Evolutionary conservation across 1,140 invertebrate species (phyloP).

Genomic region (Ceratoteleas bidentatus): DNA sequence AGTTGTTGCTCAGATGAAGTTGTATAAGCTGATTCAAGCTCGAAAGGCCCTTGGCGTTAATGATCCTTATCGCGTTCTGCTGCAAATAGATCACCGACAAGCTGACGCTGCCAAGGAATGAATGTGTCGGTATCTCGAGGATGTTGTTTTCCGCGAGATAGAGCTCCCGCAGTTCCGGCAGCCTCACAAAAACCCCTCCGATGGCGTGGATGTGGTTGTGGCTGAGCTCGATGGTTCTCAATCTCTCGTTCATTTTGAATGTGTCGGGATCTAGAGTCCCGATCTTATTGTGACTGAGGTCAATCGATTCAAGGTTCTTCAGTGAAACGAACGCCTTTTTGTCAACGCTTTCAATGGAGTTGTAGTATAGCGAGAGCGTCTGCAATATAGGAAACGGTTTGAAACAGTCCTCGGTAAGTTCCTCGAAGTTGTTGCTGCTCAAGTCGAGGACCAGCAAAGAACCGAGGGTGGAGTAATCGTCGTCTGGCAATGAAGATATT

Average conservation of each 20-base stretch:
- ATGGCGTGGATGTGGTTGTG: conserved; percentile 94
- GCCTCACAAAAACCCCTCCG: conserved; percentile 88
- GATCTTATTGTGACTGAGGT: conserved; percentile 94
- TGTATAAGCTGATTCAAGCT: conserved; percentile 89
- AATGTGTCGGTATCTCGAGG: conserved; percentile 89
- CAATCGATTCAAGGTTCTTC: conserved; percentile 88
- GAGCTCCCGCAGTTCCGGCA: conserved; percentile 90
- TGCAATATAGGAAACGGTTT: conserved; percentile 88
- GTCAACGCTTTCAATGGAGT: conserved; percentile 89
- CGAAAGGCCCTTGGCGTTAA: conserved; percentile 89
- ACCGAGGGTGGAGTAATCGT: conserved; percentile 87
- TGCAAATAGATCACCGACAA: conserved; percentile 93
- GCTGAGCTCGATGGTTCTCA: conserved; percentile 91
- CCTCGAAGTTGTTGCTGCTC: conserved; percentile 91
- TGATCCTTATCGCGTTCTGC: conserved; percentile 90
- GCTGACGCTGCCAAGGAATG: conserved; percentile 88
- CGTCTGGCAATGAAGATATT: conserved; percentile 86
- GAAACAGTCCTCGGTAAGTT: conserved; percentile 89
- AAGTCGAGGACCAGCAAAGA: conserved; percentile 90
- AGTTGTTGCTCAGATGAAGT: conserved; percentile 93
- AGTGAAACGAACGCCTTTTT: conserved; percentile 89
- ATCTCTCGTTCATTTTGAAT: conserved; percentile 87
- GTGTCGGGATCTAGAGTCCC: conserved; percentile 86
- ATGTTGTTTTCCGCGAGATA: conserved; percentile 95
- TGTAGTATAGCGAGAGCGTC: conserved; percentile 91